Conservation (phyloP, 2,797 vertebrate species). For the Poecile montanus region DNA sequence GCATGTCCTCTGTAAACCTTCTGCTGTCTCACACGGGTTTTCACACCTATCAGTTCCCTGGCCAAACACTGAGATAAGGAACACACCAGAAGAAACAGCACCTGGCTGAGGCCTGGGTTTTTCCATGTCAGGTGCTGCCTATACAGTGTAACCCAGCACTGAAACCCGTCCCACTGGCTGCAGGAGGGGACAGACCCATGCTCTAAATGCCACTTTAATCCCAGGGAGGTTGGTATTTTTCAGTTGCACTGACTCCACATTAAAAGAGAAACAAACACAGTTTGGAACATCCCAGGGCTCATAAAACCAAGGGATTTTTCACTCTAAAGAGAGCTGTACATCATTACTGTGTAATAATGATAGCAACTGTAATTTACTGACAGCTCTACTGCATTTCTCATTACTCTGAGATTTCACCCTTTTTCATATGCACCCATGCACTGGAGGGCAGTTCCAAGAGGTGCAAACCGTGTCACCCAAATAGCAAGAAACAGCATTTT, state of each 20-base stretch:
- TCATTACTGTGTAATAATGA: neutral
- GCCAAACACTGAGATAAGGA: neutral
- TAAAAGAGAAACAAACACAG: neutral
- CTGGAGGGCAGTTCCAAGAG: neutral
- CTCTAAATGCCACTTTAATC: neutral
- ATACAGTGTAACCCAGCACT: neutral
- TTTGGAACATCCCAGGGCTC: neutral
- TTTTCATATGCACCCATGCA: neutral
- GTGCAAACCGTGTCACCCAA: neutral
- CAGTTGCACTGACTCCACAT: neutral
- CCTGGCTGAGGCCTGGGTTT: neutral
- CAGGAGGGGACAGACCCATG: neutral
- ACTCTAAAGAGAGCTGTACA: neutral
- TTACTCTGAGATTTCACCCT: neutral
- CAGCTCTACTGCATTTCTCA: neutral
- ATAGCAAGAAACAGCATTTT: neutral
- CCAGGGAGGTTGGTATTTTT: neutral
- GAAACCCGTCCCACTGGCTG: neutral
- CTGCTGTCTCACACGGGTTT: neutral
- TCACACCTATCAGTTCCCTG: neutral
- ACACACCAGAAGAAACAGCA: neutral
- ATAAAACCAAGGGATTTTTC: neutral
- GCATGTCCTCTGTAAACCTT: neutral
- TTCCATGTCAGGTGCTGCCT: neutral
- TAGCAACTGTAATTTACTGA: neutral